Conservation (phyloP, 2,888 invertebrate genomes). For the Lasioglossum leucozonium region DNA sequence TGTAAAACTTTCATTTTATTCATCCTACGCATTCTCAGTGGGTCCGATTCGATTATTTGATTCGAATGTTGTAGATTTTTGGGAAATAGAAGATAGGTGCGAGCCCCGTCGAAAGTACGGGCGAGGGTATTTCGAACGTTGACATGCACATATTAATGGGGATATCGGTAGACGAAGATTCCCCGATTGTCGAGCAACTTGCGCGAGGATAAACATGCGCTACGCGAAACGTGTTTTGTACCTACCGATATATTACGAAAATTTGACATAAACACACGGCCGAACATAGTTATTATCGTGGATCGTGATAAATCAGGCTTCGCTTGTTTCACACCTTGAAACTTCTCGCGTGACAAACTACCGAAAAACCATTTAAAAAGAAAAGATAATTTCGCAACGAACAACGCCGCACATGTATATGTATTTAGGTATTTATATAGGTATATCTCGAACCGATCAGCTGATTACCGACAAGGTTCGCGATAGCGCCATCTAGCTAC, state of each 20-base stretch:
- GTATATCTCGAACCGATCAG: constrained; percentile 25
- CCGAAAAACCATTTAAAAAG: constrained; percentile 16
- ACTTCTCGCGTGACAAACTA: constrained; percentile 5
- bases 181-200: constrained; percentile 10
- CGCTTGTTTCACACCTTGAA: constrained; percentile 35
- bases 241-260: constrained; percentile 80
- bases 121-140: not conserved
- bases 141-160: constrained; percentile 23
- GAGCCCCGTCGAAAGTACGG: constrained; percentile 9
- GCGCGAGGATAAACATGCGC: not conserved
- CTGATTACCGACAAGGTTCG: constrained; percentile 13
- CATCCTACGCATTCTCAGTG: constrained; percentile 71
- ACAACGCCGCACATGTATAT: not conserved
- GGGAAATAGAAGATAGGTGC: not conserved
- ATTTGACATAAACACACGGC: constrained; percentile 73
- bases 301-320: constrained; percentile 11
- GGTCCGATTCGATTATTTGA: constrained; percentile 21
- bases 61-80: constrained; percentile 12
- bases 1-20: constrained; percentile 82
- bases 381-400: not conserved
- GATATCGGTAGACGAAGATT: not conserved
- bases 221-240: constrained; percentile 56
- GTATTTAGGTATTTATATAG: not conserved
- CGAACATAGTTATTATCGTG: constrained; percentile 74
- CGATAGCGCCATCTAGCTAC: constrained; percentile 10